phyloP scores from a whole-genome alignment of 1,140 invertebrate species.

The Hermetia illucens region DNA sequence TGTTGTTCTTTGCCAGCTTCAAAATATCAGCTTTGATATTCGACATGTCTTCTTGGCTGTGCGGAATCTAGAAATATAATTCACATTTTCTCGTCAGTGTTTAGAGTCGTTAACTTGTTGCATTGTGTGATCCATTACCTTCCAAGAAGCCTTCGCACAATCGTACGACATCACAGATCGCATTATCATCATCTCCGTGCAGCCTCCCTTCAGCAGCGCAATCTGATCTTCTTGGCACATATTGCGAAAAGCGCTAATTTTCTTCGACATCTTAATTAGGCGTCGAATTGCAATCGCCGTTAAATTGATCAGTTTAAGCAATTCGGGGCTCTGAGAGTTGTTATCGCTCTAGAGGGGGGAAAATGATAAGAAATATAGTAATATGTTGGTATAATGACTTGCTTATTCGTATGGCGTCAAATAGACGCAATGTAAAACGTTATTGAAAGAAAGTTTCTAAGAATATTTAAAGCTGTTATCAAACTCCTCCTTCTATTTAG shows the following conservation, averaged over 20 bases:
- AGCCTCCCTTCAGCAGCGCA: constrained; percentile 66
- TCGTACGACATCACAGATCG: constrained; percentile 80
- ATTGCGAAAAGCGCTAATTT: constrained; percentile 73
- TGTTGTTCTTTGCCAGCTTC: constrained; percentile 72
- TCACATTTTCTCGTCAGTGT: constrained; percentile 8
- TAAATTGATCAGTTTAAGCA: constrained; percentile 75
- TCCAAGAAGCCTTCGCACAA: constrained; percentile 69
- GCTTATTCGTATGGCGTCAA: too few species aligned
- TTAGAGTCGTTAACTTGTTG: background rate
- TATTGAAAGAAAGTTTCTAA: too few species aligned
- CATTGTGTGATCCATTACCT: constrained; percentile 33
- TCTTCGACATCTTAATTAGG: constrained; percentile 84
- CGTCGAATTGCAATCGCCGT: constrained; percentile 80
- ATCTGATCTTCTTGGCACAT: constrained; percentile 87
- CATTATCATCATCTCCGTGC: constrained; percentile 72
- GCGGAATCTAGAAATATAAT: constrained; percentile 43
- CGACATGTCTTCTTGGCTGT: constrained; percentile 51
- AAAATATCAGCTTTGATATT: constrained; percentile 71
- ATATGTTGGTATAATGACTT: background rate
- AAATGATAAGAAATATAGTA: constrained; percentile 1
- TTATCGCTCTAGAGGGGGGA: constrained; percentile 41
- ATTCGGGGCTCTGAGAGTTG: constrained; percentile 48
- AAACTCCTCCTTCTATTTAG: too few species aligned
- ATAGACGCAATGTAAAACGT: too few species aligned
- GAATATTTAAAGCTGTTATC: too few species aligned